Evolutionary conservation across 1,140 invertebrate genomes (phyloP).

Genomic region (Ceratosolen fusciceps): DNA sequence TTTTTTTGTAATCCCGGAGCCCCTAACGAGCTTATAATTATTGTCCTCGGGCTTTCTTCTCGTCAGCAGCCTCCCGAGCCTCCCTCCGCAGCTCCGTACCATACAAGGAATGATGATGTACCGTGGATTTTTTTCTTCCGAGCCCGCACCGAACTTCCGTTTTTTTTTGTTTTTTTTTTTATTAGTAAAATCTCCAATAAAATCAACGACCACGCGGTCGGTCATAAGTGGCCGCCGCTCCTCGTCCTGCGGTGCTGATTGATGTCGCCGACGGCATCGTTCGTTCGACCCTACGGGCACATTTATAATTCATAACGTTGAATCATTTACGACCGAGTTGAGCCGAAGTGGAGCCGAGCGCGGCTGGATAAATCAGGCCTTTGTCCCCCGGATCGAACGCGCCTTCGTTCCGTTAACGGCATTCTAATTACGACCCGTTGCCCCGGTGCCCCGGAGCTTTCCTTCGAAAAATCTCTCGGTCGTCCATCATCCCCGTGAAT

Average conservation of each 20-base stretch:
- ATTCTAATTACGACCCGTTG: no score
- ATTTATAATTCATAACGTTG: slow-evolving; percentile 29
- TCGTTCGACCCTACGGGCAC: not conserved
- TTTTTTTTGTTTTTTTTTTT: no score
- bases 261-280: not conserved
- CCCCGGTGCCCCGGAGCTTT: no score
- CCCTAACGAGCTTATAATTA: slow-evolving; percentile 10
- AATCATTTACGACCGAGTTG: not conserved
- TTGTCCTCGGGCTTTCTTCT: not conserved
- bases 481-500: no score
- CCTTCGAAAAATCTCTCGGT: no score
- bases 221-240: slow-evolving; percentile 1
- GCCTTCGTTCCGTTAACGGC: no score
- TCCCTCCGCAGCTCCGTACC: no score
- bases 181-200: no score
- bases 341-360: not conserved
- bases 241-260: not conserved
- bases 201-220: slow-evolving; percentile 7
- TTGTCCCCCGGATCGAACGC: no score
- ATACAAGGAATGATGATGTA: no score
- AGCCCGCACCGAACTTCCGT: not conserved
- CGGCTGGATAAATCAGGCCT: not conserved
- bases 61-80: not conserved
- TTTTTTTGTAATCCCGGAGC: not conserved
- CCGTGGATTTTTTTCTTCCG: not conserved